Percentiles rank a stretch among this genome's conserved stretches.
Evolutionary conservation across 2,113 vertebrate genomes (phyloP).

Genomic region (Catagonus wagneri): DNA sequence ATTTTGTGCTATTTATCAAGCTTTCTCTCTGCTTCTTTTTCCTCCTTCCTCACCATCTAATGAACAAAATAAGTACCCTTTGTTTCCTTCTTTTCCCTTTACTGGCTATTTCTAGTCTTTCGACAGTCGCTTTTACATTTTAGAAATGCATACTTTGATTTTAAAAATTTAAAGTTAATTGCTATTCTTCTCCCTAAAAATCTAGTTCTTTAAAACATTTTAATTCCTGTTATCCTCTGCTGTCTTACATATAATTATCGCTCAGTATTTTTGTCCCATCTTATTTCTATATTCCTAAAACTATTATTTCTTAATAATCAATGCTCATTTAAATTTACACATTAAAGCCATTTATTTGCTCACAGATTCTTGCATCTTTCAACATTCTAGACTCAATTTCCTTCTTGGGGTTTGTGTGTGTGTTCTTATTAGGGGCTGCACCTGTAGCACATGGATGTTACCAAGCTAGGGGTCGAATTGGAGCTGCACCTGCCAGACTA

Average conservation of each 20-base stretch:
- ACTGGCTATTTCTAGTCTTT: background rate
- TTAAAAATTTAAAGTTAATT: background rate
- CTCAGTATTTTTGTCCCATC: background rate
- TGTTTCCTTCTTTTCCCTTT: background rate
- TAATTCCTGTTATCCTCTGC: background rate
- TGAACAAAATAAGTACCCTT: background rate
- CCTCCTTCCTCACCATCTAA: background rate
- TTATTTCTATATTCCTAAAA: constrained; percentile 8
- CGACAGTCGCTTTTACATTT: background rate
- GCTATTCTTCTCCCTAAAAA: background rate
- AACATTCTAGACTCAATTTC: background rate
- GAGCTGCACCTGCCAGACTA: too few relatives aligned
- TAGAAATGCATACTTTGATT: background rate
- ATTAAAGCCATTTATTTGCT: background rate
- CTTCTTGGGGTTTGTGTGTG: background rate
- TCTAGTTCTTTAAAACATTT: background rate
- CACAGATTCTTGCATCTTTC: constrained; percentile 1
- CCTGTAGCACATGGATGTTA: too few relatives aligned
- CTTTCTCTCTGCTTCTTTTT: background rate
- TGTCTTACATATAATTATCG: background rate
- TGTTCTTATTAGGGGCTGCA: too few relatives aligned
- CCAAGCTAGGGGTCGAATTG: too few relatives aligned
- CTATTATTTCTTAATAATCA: background rate
- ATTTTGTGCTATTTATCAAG: background rate
- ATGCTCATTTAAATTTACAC: background rate